Evolutionary conservation across 1,140 invertebrate genomes (phyloP), one percentile per base, ranked within the genome.

Genomic region (Achatina immaculata): DNA sequence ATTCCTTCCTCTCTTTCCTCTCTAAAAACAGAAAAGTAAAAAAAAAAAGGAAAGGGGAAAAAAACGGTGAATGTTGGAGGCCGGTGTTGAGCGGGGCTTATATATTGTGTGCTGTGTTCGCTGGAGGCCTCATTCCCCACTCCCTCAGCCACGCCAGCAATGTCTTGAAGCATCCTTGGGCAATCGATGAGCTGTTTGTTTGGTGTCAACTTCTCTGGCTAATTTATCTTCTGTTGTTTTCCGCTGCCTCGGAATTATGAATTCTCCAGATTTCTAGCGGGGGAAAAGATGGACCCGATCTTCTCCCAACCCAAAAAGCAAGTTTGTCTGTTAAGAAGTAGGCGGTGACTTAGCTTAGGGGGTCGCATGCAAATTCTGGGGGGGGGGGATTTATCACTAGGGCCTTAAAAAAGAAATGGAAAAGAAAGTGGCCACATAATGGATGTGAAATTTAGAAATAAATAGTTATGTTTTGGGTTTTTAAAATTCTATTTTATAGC

Each of bases 181-280:
- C 16, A 62, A 62, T 62, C 58, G 58, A 62, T 62, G 58, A 62
- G 58, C 58, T 62, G 58, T 62, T 62, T 62, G 58, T 62, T 62
- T 62, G 2, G 28, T 31, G 58, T 62, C 58, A 62, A 62, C 58
- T 31, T 62, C 58, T 31, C 58, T 4, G 31, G 58, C 58, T 62
- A 62, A 62, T 62, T 62, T 62, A 62, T 62, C 58, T 62, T 62
- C 31, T 62, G 6, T 28, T 62, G 58, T 62, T 62, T 62, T 62
- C 58, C 28, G 28, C 21, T 3, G 31, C 58, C 58, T 62, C 58
- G 31, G 21, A 62, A 62, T 62, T 62, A 62, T 62, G 58, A 16
- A 62, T 62, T 62, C 58, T 62, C 31, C 6, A 62, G 58, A 62
- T 62, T 62, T 14, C 21, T 62, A 19, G n/a, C n/a, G 4, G 58